These are phyloP conservation scores for Dendrocopos noguchii DNA, from an alignment of 2,113 vertebrate genomes.

Conservation along the genomic window DNA sequence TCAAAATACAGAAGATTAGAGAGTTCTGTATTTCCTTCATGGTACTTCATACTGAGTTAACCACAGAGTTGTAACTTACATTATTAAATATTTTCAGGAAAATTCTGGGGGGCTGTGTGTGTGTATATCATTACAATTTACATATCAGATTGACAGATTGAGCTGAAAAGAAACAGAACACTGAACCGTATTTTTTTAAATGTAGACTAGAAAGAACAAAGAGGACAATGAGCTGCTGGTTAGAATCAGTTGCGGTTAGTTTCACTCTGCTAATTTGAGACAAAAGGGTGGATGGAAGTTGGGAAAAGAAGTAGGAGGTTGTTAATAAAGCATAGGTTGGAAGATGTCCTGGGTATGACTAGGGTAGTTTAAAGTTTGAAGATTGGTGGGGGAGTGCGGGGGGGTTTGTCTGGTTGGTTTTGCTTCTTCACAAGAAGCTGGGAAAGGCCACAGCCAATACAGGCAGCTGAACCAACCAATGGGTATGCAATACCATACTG, in stretches of 20 bases:
- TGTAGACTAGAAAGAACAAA: neutral
- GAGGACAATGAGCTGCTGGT: neutral
- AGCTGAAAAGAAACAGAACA: neutral
- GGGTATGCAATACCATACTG: no score
- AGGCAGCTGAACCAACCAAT: no score
- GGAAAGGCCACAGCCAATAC: no score
- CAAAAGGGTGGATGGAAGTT: neutral
- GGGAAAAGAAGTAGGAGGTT: neutral
- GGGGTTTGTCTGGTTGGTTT: no score
- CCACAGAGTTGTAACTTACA: neutral
- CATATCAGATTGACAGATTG: neutral
- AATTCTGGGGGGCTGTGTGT: neutral
- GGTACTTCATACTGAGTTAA: neutral
- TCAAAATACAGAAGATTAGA: neutral
- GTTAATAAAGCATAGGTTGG: neutral
- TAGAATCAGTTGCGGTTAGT: neutral
- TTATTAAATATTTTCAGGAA: neutral
- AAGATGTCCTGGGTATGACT: neutral
- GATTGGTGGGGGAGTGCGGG: no score
- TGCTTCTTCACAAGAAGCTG: no score
- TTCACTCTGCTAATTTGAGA: neutral
- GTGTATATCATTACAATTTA: neutral
- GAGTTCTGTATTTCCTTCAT: neutral
- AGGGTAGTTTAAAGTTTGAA: no score
- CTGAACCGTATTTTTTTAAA: neutral